Conservation (phyloP, 2,797 vertebrate species). For the Staurois parvus region DNA sequence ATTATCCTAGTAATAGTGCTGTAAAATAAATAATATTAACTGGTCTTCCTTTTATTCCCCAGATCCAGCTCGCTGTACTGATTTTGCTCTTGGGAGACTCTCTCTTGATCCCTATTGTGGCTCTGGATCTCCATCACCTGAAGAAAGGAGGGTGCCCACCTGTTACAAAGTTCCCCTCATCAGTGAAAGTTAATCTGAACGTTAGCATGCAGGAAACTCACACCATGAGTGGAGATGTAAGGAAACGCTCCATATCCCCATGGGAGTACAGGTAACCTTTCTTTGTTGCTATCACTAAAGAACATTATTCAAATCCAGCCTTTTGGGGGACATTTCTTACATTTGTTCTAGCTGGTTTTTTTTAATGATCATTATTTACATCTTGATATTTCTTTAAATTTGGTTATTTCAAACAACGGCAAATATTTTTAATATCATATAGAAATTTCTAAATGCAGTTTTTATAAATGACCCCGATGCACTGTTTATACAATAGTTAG, state of each 20-base stretch:
- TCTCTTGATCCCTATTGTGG: background rate
- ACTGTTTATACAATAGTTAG: too few species aligned
- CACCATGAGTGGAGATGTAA: constrained; percentile 44
- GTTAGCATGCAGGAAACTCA: background rate
- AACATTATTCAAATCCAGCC: too few species aligned
- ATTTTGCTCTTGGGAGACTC: constrained; percentile 19
- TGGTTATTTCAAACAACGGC: too few species aligned
- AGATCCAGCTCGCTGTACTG: constrained; percentile 10
- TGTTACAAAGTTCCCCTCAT: background rate
- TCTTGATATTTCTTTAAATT: too few species aligned
- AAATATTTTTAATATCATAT: too few species aligned
- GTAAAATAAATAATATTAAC: background rate
- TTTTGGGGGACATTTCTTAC: too few species aligned
- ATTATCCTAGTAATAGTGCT: too few species aligned
- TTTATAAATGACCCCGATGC: too few species aligned
- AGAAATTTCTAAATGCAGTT: too few species aligned
- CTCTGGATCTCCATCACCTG: background rate
- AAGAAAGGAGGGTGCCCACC: background rate
- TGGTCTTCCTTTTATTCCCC: background rate
- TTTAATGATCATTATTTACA: too few species aligned
- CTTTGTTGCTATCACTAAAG: too few species aligned
- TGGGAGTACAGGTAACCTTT: constrained; percentile 75
- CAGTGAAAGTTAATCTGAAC: constrained; percentile 22
- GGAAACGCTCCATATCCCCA: constrained; percentile 72
- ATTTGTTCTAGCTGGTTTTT: too few species aligned